Evolutionary conservation across 2,797 vertebrate genomes (phyloP).

Genomic region (Micrastur ruficollis): DNA sequence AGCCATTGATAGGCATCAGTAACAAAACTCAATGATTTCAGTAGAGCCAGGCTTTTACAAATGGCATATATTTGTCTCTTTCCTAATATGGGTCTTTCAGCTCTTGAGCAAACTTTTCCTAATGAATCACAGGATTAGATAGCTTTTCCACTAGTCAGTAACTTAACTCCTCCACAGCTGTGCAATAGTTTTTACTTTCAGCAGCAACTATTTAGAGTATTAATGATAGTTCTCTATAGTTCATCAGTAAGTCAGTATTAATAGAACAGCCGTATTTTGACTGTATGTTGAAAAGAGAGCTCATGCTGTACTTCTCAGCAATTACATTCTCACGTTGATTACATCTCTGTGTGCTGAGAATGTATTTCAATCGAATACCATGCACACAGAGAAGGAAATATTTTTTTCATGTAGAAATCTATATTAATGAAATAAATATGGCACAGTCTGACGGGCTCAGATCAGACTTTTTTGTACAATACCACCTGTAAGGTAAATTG

Average conservation of each 20-base stretch:
- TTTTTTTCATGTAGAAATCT: not conserved
- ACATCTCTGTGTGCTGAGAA: not conserved
- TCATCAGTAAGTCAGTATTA: not conserved
- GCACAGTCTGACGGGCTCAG: not conserved
- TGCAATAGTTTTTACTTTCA: constrained; percentile 23
- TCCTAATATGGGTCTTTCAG: constrained; percentile 50
- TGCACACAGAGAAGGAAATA: not conserved
- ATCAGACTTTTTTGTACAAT: not conserved
- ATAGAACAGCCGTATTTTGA: not conserved
- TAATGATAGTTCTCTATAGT: not conserved
- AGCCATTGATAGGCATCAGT: not conserved
- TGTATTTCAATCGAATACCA: not conserved
- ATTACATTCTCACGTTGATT: not conserved
- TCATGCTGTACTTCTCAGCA: not conserved
- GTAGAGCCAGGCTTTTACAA: not conserved
- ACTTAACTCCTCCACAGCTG: constrained; percentile 54
- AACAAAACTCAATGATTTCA: constrained; percentile 22
- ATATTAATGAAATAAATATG: not conserved
- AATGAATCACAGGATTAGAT: constrained; percentile 55
- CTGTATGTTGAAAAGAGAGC: not conserved
- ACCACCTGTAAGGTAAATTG: not conserved
- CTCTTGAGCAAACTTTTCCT: constrained; percentile 62
- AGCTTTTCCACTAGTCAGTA: constrained; percentile 47
- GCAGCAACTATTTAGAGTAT: not conserved
- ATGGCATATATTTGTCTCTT: constrained; percentile 25